phyloP scores from a whole-genome alignment of 64 coral and sea anemone genomes.

The Platygyra sinensis region DNA sequence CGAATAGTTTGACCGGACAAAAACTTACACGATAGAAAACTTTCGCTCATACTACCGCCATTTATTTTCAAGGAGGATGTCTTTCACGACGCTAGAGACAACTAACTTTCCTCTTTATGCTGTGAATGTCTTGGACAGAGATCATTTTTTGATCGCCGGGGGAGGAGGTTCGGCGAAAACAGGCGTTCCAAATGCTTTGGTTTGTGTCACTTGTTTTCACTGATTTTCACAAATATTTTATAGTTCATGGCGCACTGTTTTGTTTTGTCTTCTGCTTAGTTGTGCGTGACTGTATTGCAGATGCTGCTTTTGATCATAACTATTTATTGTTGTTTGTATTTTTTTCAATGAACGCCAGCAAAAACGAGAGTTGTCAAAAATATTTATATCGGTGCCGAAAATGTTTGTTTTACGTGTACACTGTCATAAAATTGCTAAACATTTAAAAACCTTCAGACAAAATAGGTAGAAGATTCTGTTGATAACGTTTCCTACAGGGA shows the following conservation, averaged over 20 bases:
- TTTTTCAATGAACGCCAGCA: too few species aligned
- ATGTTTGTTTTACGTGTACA: too few species aligned
- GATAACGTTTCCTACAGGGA: too few species aligned
- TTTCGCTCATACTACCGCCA: background rate
- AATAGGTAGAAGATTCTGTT: too few species aligned
- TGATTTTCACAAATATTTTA: constrained; percentile 8
- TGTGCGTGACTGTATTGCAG: too few species aligned
- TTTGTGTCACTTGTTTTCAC: constrained; percentile 31
- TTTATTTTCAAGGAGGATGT: constrained; percentile 21
- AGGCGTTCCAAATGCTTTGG: constrained; percentile 96
- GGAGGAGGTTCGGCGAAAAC: constrained; percentile 94
- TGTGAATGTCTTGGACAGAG: constrained; percentile 87
- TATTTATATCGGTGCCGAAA: too few species aligned
- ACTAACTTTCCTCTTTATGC: constrained; percentile 99
- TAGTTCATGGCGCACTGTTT: background rate
- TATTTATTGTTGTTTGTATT: too few species aligned
- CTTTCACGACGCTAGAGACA: constrained; percentile 82
- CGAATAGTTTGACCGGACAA: constrained; percentile 7
- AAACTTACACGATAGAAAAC: background rate
- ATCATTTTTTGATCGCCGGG: constrained; percentile 82
- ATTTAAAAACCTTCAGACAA: too few species aligned
- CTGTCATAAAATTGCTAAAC: too few species aligned
- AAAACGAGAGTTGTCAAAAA: too few species aligned
- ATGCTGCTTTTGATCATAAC: too few species aligned
- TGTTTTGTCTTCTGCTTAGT: background rate